Evolutionary conservation across 2,797 vertebrate genomes (phyloP).

Genomic region (Anniella stebbinsi): DNA sequence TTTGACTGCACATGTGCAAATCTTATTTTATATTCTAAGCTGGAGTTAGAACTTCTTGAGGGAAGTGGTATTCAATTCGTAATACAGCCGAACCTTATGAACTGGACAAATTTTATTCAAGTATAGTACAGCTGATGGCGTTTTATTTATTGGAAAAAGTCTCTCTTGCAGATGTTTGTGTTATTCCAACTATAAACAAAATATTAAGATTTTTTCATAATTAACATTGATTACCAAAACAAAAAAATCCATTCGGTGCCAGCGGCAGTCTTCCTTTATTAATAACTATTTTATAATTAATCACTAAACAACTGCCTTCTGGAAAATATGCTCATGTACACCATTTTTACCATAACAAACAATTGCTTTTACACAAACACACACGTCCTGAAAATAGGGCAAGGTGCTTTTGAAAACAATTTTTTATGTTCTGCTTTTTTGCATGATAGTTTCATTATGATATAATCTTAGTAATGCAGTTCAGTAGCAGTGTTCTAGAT

Average conservation of each 20-base stretch:
- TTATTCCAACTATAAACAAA: neutral
- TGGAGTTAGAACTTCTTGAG: neutral
- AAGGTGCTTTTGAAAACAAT: too few relatives aligned
- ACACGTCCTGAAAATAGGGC: neutral
- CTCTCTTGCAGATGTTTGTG: neutral
- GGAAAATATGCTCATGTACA: neutral
- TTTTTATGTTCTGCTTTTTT: neutral
- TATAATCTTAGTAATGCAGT: neutral
- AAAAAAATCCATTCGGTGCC: neutral
- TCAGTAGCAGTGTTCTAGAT: neutral
- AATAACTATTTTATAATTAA: conserved; percentile 3
- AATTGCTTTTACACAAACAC: neutral
- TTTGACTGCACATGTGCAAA: neutral
- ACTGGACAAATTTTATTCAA: neutral
- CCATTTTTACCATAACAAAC: neutral
- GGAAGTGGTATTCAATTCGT: neutral
- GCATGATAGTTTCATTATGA: neutral
- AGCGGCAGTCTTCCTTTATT: neutral
- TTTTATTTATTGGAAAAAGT: neutral
- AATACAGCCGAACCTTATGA: neutral
- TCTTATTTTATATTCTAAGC: neutral
- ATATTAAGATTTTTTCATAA: neutral
- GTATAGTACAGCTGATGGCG: neutral
- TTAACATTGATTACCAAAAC: neutral
- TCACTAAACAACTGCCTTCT: neutral